phyloP scores from a whole-genome alignment of 2,113 vertebrate species.

The Hypomesus transpacificus region DNA sequence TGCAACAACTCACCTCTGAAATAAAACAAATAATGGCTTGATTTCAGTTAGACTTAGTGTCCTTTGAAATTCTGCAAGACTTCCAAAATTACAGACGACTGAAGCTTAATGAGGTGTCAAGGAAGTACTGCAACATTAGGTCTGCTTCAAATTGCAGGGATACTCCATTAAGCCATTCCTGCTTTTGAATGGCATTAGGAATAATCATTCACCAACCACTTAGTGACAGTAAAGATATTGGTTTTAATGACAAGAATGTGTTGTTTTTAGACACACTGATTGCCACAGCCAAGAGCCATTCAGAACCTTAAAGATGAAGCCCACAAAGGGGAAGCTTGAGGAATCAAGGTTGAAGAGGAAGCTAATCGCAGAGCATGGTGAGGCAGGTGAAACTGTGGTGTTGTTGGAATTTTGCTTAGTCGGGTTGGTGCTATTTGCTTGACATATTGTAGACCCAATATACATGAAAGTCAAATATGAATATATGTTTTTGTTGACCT shows the following conservation, averaged over 20 bases:
- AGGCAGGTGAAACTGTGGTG: constrained; percentile 3
- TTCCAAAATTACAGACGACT: constrained; percentile 16
- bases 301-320: constrained; percentile 18
- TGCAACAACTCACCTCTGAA: too few relatives aligned
- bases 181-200: constrained; percentile 39
- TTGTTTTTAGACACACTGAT: constrained; percentile 39
- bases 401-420: background rate
- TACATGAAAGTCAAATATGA: too few relatives aligned
- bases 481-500: too few relatives aligned
- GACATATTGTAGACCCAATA: too few relatives aligned
- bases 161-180: constrained; percentile 33
- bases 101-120: constrained; percentile 47
- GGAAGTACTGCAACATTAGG: constrained; percentile 33
- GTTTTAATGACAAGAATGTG: constrained; percentile 31
- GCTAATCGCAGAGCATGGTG: background rate
- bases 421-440: too few relatives aligned
- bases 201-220: constrained; percentile 33
- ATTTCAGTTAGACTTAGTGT: constrained; percentile 6
- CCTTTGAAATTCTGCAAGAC: constrained; percentile 16
- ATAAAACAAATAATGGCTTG: background rate
- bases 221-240: constrained; percentile 40
- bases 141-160: constrained; percentile 45
- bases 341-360: too few relatives aligned
- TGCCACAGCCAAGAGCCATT: constrained; percentile 20
- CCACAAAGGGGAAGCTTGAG: background rate